Percentiles rank a stretch among this genome's conserved stretches.
Conservation (phyloP, 53 echinoderm and acorn worm species). For the Paelopatides confundens region DNA sequence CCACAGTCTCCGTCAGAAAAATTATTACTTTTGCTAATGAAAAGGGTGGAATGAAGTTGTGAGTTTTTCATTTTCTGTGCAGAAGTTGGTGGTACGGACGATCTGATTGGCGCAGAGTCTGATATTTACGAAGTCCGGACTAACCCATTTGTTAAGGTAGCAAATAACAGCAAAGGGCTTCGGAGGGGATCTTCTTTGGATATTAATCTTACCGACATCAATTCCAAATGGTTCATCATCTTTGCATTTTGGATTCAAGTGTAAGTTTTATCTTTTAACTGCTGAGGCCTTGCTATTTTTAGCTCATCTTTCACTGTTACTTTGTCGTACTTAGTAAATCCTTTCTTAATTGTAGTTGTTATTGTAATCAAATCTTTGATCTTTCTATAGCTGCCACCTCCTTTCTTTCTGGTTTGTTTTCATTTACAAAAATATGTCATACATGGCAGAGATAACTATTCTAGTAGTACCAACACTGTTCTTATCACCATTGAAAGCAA, state of each 20-base stretch:
- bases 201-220: not conserved
- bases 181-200: conserved; percentile 15
- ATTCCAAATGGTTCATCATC: conserved; percentile 36
- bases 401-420: too few species aligned
- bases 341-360: not conserved
- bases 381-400: too few species aligned
- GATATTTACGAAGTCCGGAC: not conserved
- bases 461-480: too few species aligned
- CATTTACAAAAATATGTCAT: too few species aligned
- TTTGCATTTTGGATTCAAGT: conserved; percentile 29
- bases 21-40: conserved; percentile 14
- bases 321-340: not conserved
- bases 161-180: conserved; percentile 5
- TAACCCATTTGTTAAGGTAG: conserved; percentile 16
- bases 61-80: conserved; percentile 48
- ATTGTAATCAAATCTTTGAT: not conserved
- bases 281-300: not conserved
- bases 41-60: not conserved
- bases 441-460: too few species aligned
- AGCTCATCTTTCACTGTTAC: not conserved
- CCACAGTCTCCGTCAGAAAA: not conserved
- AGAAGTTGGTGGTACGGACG: conserved; percentile 36
- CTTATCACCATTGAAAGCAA: too few species aligned
- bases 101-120: conserved; percentile 29
- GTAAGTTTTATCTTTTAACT: conserved; percentile 13